A percentile compares a stretch with the other conserved stretches of the same genome.
These are phyloP conservation scores for Blastobasis lacticolella DNA, from an alignment of 2,888 invertebrate species.

Conservation along the genomic window DNA sequence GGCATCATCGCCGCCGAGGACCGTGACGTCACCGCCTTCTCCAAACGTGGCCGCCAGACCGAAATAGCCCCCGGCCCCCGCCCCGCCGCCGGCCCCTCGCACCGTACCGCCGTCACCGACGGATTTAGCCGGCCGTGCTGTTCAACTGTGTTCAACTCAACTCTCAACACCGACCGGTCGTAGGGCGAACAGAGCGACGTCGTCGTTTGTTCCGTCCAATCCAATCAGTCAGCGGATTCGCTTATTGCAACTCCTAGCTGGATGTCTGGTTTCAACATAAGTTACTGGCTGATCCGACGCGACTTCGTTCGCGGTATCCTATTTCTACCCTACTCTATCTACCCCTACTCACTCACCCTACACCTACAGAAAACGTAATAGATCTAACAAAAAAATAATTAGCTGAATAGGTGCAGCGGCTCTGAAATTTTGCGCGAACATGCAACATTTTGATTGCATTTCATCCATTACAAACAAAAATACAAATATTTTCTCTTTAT, in stretches of 20 bases:
- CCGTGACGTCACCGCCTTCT: conserved; percentile 72
- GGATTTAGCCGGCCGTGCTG: conserved; percentile 50
- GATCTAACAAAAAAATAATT: no score
- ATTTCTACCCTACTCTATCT: no score
- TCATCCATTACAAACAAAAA: no score
- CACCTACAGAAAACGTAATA: no score
- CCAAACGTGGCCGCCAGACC: conserved; percentile 74
- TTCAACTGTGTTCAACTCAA: background rate
- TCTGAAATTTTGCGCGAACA: no score
- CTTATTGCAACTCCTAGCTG: background rate
- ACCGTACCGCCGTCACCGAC: conserved; percentile 61
- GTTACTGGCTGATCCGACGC: no score
- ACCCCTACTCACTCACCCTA: no score
- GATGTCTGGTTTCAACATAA: no score
- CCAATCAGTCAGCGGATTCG: background rate
- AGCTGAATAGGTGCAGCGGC: no score
- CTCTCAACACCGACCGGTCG: background rate
- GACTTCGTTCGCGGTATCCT: no score
- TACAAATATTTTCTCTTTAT: no score
- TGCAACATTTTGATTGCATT: no score
- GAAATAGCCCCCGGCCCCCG: conserved; percentile 70
- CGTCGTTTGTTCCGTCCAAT: conserved; percentile 21
- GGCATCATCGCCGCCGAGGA: conserved; percentile 70
- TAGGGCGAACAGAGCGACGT: conserved; percentile 26
- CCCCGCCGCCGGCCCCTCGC: conserved; percentile 48